These are phyloP conservation scores for Arge pagana DNA, from an alignment of 2,888 invertebrate species.

Conservation along the genomic window DNA sequence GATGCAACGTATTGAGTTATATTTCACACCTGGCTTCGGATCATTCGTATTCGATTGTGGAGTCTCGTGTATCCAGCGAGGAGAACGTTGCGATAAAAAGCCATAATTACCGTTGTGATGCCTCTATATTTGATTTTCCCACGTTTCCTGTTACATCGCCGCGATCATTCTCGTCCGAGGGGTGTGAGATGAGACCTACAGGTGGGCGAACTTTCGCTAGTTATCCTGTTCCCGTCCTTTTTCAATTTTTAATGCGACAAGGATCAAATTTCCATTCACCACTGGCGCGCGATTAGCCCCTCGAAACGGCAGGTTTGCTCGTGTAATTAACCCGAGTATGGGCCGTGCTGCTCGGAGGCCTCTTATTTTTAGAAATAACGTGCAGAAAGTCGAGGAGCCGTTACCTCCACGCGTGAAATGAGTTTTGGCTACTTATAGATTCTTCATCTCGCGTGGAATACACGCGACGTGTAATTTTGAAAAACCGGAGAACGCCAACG, in stretches of 20 bases:
- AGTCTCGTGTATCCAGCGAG: slow-evolving; percentile 24
- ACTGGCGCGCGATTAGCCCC: slow-evolving; percentile 8
- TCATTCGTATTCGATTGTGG: slow-evolving; percentile 47
- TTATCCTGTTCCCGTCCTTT: too few species aligned
- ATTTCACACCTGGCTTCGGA: slow-evolving; percentile 43
- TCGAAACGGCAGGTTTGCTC: slow-evolving; percentile 1
- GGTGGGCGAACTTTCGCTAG: too few species aligned
- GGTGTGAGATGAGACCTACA: too few species aligned
- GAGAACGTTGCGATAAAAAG: neutral
- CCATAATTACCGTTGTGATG: too few species aligned
- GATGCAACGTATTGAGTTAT: slow-evolving; percentile 35
- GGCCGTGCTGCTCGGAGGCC: neutral
- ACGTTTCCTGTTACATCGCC: too few species aligned
- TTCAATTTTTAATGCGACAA: too few species aligned
- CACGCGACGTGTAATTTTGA: neutral
- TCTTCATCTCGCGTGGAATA: neutral
- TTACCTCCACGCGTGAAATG: slow-evolving; percentile 33
- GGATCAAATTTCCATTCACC: too few species aligned
- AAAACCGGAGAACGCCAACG: neutral
- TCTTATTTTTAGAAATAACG: slow-evolving; percentile 26
- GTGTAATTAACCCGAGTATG: slow-evolving; percentile 4
- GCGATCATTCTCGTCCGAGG: too few species aligned
- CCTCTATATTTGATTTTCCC: too few species aligned
- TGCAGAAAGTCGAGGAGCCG: slow-evolving; percentile 30
- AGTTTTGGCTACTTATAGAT: slow-evolving; percentile 31